These are phyloP conservation scores for Sinhomidia bicolor DNA, from an alignment of 2,888 invertebrate genomes.

Conservation along the genomic window DNA sequence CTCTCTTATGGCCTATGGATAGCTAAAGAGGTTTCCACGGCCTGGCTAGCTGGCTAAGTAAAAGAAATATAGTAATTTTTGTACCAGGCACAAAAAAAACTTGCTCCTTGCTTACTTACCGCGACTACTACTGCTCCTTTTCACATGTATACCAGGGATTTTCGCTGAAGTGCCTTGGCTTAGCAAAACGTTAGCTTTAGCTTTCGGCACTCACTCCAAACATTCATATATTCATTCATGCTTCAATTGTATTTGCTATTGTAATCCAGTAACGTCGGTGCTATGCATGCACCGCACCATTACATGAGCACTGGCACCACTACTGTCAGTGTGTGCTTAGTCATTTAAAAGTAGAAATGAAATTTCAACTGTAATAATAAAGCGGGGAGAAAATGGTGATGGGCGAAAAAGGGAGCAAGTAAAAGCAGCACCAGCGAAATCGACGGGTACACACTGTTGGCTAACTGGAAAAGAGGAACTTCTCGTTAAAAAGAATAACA, in stretches of 20 bases:
- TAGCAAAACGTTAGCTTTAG: constrained; percentile 28
- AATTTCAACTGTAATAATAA: constrained; percentile 29
- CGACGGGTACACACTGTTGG: neutral
- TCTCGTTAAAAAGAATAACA: neutral
- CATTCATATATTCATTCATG: constrained; percentile 34
- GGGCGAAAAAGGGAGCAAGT: no score
- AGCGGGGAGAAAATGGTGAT: neutral
- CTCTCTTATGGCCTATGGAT: no score
- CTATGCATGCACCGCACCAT: neutral
- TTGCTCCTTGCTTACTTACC: constrained; percentile 3
- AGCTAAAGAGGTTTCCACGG: neutral
- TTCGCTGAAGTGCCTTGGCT: constrained; percentile 31
- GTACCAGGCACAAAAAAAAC: constrained; percentile 28
- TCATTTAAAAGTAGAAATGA: constrained; percentile 51
- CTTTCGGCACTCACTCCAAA: constrained; percentile 26
- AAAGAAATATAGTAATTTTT: constrained; percentile 46
- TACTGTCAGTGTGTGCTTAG: constrained; percentile 1
- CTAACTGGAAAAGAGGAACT: neutral
- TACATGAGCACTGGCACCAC: neutral
- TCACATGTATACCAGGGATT: neutral
- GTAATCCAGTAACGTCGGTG: neutral
- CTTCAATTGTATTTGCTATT: constrained; percentile 15
- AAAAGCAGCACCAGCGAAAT: neutral
- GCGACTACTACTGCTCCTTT: no score
- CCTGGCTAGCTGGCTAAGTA: neutral